phyloP scores from a whole-genome alignment of 2,888 invertebrate genomes.

The Arge pagana region DNA sequence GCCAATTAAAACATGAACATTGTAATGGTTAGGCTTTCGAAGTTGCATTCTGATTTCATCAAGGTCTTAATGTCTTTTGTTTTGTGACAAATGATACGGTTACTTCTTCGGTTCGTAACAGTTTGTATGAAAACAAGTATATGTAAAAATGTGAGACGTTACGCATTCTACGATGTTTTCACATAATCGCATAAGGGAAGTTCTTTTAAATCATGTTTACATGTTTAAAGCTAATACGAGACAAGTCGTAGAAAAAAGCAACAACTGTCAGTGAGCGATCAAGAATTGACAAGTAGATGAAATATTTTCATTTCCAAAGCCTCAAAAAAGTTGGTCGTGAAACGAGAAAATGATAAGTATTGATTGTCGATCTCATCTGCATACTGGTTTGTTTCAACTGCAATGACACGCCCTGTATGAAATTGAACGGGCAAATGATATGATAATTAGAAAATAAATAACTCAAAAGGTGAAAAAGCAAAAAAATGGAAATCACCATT shows the following conservation, averaged over 20 bases:
- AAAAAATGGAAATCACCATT: conserved; percentile 60
- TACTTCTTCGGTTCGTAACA: too few relatives aligned
- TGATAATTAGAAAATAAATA: conserved; percentile 31
- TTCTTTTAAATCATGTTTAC: too few relatives aligned
- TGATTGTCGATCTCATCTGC: conserved; percentile 24
- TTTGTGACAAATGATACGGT: too few relatives aligned
- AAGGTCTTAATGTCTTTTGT: too few relatives aligned
- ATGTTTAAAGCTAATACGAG: conserved; percentile 1
- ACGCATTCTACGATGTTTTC: too few relatives aligned
- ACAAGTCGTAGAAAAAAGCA: conserved; percentile 14
- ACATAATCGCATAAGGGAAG: too few relatives aligned
- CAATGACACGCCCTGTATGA: conserved; percentile 32
- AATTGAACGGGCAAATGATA: conserved; percentile 32
- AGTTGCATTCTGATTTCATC: too few relatives aligned
- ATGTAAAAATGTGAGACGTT: too few relatives aligned
- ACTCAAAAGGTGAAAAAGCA: conserved; percentile 50
- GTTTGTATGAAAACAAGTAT: too few relatives aligned
- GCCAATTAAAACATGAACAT: not conserved
- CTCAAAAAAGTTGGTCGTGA: conserved; percentile 10
- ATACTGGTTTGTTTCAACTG: conserved; percentile 22
- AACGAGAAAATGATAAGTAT: conserved; percentile 15
- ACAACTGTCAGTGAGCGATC: too few relatives aligned
- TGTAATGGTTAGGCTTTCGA: not conserved
- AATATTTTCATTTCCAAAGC: too few relatives aligned
- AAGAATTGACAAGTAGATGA: too few relatives aligned